phyloP scores from a whole-genome alignment of 37 sponge, comb jelly and placozoan species.

The Beroe ovata region DNA sequence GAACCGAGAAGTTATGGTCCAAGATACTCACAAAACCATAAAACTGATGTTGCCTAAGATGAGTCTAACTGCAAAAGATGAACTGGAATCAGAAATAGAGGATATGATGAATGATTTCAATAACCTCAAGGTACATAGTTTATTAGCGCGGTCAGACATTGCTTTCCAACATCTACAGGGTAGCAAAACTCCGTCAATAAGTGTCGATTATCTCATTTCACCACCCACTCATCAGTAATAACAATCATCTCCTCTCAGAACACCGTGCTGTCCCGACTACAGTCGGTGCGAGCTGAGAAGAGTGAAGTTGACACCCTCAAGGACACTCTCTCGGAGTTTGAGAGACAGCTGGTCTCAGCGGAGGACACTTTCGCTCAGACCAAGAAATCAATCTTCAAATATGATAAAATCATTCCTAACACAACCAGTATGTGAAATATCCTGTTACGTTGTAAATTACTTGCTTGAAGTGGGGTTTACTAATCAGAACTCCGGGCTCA shows the following conservation, averaged over 20 bases:
- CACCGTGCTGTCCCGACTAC: constrained; percentile 7
- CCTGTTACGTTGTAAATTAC: too few species aligned
- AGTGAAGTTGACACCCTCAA: not conserved
- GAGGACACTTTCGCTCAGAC: constrained; percentile 32
- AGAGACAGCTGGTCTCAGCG: not conserved
- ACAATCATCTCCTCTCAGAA: not conserved
- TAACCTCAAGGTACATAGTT: constrained; percentile 34
- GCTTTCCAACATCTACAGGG: too few species aligned
- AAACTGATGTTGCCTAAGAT: constrained; percentile 27
- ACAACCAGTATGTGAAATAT: not conserved
- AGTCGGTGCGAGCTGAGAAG: not conserved
- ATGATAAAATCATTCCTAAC: constrained; percentile 10
- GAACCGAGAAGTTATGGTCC: constrained; percentile 51
- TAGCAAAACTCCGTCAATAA: too few species aligned
- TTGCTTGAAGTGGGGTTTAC: too few species aligned
- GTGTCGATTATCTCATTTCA: not conserved
- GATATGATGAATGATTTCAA: constrained; percentile 56
- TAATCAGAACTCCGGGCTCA: too few species aligned
- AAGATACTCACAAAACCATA: constrained; percentile 62
- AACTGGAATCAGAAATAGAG: constrained; percentile 30
- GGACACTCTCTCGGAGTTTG: constrained; percentile 45
- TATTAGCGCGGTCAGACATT: too few species aligned
- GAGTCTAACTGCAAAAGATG: constrained; percentile 25
- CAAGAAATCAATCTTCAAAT: constrained; percentile 21
- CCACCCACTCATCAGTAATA: not conserved